These are phyloP conservation scores for Galemys pyrenaicus DNA, from an alignment of 2,113 vertebrate genomes.

Conservation along the genomic window DNA sequence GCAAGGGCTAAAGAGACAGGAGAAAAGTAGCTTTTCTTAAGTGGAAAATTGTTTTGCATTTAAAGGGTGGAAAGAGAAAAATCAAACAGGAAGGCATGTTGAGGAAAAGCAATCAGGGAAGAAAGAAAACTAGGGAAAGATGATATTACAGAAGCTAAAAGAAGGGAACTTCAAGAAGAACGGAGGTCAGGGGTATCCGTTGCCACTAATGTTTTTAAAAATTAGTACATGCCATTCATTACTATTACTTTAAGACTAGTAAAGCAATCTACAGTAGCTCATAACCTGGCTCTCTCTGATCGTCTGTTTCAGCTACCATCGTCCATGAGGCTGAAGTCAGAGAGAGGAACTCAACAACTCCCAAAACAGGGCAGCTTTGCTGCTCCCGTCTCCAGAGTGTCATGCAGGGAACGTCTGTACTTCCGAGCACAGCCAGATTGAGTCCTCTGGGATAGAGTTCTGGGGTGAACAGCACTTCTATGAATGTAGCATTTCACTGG, in stretches of 20 bases:
- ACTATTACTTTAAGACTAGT: neutral
- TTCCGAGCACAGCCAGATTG: slow-evolving; percentile 81
- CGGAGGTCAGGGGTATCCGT: neutral
- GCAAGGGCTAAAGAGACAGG: neutral
- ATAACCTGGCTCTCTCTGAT: slow-evolving; percentile 45
- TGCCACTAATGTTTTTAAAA: neutral
- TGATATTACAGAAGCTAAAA: neutral
- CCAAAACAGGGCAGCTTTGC: slow-evolving; percentile 39
- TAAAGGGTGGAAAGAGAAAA: neutral
- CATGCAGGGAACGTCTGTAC: slow-evolving; percentile 79
- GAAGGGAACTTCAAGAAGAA: neutral
- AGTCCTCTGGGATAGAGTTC: slow-evolving; percentile 71
- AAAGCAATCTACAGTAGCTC: neutral
- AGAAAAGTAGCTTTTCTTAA: neutral
- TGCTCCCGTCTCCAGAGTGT: slow-evolving; percentile 58
- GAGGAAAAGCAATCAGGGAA: neutral
- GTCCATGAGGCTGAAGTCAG: slow-evolving; percentile 88
- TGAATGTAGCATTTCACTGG: slow-evolving; percentile 90
- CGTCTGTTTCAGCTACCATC: slow-evolving; percentile 91
- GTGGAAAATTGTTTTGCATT: neutral
- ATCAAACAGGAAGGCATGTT: neutral
- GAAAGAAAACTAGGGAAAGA: neutral
- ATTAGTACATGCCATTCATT: neutral
- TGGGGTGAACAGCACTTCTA: slow-evolving; percentile 81
- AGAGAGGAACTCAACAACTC: slow-evolving; percentile 66